phyloP scores from a whole-genome alignment of 2,113 vertebrate genomes.

The Raphicerus campestris region DNA sequence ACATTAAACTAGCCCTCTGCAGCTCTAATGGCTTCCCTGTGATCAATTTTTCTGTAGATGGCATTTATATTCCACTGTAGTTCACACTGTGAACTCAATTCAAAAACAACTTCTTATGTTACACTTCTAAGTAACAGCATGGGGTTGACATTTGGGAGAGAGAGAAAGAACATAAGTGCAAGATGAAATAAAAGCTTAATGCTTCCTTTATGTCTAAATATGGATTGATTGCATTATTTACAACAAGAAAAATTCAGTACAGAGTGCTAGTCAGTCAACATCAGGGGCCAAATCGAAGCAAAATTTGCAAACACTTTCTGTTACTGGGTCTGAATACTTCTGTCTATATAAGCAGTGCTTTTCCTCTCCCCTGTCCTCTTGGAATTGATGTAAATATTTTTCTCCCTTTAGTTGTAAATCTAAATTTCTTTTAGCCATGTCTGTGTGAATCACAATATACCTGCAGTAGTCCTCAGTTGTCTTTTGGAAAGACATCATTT shows the following conservation, averaged over 20 bases:
- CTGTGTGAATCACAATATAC: not conserved
- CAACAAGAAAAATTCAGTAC: constrained; percentile 26
- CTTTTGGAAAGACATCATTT: not conserved
- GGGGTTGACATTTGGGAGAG: constrained; percentile 45
- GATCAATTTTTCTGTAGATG: constrained; percentile 56
- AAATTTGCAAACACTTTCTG: constrained; percentile 30
- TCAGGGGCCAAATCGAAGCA: not conserved
- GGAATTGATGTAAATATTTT: not conserved
- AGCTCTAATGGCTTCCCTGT: constrained; percentile 49
- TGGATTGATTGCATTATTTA: constrained; percentile 58
- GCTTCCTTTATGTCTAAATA: constrained; percentile 64
- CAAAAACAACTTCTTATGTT: constrained; percentile 45
- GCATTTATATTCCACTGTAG: constrained; percentile 46
- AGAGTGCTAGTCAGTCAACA: not conserved
- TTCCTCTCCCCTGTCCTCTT: not conserved
- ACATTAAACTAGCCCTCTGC: not conserved
- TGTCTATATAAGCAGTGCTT: not conserved
- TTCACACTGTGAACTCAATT: constrained; percentile 52
- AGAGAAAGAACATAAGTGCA: constrained; percentile 46
- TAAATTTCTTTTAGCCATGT: not conserved
- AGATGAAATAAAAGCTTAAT: constrained; percentile 61
- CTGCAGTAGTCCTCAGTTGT: not conserved
- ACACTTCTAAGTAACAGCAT: constrained; percentile 42
- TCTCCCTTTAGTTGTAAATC: not conserved
- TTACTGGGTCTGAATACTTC: not conserved